A percentile compares a stretch with the other conserved stretches of the same genome.
Conservation (phyloP, 2,797 vertebrate species). For the Gallinago stenura region DNA sequence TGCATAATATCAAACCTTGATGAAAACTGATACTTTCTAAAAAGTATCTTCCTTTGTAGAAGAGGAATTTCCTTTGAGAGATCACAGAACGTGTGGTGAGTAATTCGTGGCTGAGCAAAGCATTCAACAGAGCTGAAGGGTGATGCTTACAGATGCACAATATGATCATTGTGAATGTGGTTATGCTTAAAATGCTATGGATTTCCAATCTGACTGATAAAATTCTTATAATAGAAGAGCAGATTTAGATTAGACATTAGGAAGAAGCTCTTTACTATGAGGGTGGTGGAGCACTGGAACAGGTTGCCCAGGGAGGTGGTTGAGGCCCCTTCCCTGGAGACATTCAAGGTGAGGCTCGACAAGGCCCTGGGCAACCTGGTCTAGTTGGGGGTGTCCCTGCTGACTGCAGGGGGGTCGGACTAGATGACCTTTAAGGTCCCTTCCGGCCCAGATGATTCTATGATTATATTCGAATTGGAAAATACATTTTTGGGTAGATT, state of each 20-base stretch:
- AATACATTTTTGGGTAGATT: neutral
- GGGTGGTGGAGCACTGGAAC: too few relatives aligned
- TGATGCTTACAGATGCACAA: neutral
- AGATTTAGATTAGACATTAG: too few relatives aligned
- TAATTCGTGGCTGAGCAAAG: neutral
- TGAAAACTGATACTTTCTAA: neutral
- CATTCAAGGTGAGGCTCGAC: too few relatives aligned
- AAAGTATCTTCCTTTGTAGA: neutral
- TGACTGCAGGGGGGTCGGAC: too few relatives aligned
- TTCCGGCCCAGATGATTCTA: too few relatives aligned
- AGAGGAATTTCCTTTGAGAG: neutral
- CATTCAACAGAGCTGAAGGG: neutral
- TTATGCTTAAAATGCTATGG: neutral
- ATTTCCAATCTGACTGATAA: neutral
- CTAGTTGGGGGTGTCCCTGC: too few relatives aligned
- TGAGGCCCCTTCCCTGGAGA: too few relatives aligned
- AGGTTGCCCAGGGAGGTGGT: too few relatives aligned
- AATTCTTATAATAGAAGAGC: neutral
- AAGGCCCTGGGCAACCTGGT: too few relatives aligned
- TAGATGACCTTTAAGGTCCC: too few relatives aligned
- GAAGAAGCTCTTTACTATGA: too few relatives aligned
- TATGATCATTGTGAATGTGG: neutral
- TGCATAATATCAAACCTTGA: neutral
- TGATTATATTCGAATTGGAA: neutral
- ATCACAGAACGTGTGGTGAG: neutral